A percentile compares a stretch with the other conserved stretches of the same genome.
These are phyloP conservation scores for Hesperia comma DNA, from an alignment of 2,888 invertebrate species.

Conservation along the genomic window DNA sequence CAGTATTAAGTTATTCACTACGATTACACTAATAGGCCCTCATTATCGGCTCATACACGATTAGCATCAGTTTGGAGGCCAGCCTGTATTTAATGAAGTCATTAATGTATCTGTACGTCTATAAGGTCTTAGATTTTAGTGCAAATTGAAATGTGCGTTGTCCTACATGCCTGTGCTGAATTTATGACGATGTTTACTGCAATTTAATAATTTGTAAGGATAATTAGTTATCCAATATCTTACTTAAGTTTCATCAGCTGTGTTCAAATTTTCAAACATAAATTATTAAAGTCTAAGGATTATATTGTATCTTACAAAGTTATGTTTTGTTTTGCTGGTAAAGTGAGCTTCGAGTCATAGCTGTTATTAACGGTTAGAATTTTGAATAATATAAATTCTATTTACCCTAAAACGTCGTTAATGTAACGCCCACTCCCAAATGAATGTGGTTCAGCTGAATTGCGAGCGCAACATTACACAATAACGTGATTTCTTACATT, in stretches of 20 bases:
- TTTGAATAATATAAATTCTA: too few species aligned
- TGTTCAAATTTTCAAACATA: too few species aligned
- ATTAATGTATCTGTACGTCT: constrained; percentile 42
- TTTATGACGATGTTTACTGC: constrained; percentile 19
- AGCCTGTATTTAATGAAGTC: constrained; percentile 44
- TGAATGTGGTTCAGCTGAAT: constrained; percentile 4
- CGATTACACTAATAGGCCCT: constrained; percentile 40
- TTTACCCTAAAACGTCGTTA: not conserved
- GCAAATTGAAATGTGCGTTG: constrained; percentile 34
- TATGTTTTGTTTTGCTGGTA: too few species aligned
- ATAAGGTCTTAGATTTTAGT: constrained; percentile 41
- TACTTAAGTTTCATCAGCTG: not conserved
- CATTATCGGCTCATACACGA: constrained; percentile 38
- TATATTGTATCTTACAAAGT: too few species aligned
- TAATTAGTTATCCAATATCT: not conserved
- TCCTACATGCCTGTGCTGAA: constrained; percentile 31
- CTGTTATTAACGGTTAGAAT: too few species aligned
- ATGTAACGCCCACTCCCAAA: constrained; percentile 9
- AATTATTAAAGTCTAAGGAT: too few species aligned
- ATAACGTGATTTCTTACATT: constrained; percentile 58
- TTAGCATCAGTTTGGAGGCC: constrained; percentile 47
- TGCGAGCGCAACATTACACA: constrained; percentile 43
- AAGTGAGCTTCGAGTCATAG: too few species aligned
- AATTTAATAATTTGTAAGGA: constrained; percentile 5
- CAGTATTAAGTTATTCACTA: constrained; percentile 35